A percentile compares a stretch with the other conserved stretches of the same genome.
Conservation (phyloP, 2,797 vertebrate genomes). For the Aulostomus chinensis region DNA sequence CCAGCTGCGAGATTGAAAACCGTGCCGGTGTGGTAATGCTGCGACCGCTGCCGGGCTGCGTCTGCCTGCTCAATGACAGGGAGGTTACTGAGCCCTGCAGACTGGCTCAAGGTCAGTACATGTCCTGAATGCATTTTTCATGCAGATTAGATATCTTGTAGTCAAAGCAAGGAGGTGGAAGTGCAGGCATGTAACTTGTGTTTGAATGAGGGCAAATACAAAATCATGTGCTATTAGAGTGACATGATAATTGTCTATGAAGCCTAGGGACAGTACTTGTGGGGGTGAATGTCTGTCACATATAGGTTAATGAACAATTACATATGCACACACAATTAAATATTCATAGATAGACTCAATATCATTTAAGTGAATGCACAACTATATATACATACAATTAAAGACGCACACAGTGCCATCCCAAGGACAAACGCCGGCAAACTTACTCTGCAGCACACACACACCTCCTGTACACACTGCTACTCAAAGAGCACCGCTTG, state of each 20-base stretch:
- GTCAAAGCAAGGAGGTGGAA: not conserved
- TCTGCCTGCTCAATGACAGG: constrained; percentile 87
- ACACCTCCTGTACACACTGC: constrained; percentile 8
- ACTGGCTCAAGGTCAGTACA: constrained; percentile 89
- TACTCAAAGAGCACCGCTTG: constrained; percentile 24
- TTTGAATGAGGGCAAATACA: not conserved
- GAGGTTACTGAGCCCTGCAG: constrained; percentile 86
- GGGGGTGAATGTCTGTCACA: no score
- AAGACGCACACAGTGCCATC: constrained; percentile 8
- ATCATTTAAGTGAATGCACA: no score
- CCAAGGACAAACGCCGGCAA: constrained; percentile 3
- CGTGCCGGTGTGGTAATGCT: constrained; percentile 86
- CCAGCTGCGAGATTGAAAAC: constrained; percentile 91
- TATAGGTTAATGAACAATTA: constrained; percentile 31
- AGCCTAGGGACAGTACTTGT: no score
- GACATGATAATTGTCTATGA: no score
- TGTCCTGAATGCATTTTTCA: constrained; percentile 1
- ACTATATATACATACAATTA: constrained; percentile 17
- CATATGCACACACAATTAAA: no score
- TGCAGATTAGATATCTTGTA: not conserved
- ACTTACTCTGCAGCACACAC: constrained; percentile 1
- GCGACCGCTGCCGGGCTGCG: constrained; percentile 78
- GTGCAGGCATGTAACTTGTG: not conserved
- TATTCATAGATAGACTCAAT: no score
- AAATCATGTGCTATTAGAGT: not conserved